Base-by-base conservation (phyloP, 2,113 vertebrate genomes). In the Ptilonorhynchus violaceus region DNA sequence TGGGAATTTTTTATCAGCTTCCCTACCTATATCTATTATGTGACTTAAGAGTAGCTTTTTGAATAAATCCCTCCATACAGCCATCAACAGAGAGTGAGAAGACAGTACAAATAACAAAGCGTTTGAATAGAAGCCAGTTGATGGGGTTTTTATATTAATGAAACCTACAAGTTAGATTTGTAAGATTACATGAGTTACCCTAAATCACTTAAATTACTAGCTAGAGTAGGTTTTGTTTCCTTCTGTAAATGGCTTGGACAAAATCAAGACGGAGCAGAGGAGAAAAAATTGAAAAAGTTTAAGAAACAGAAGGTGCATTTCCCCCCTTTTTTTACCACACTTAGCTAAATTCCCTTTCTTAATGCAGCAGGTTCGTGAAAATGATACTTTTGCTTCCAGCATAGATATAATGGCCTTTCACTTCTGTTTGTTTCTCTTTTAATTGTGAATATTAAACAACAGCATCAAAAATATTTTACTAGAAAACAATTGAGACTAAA, bases 271-370 rank as follows among this genome's bases (percentile, higher is more conserved):
- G 49, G 28, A 82, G 46, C 22, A 63, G 30, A 30, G 52, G 76
- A 89, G 28, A 53, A 28, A 78, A 74, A 49, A 66, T 2, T 18
- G 10, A 64, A 59, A 69, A 86, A 66, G 22, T 33, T 52, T 50
- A 64, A 59, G 62, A 79, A 90, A 73, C 24, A 73, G 17, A 89
- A 49, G 27, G 15, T 46, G 13, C 3, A 30, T 37, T 49, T 82
- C n/a, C 24, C 10, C 15, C 2, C 7, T 15, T 64, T 55, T 21
- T 53, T 30, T 6, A 23, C 1, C 10, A 42, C 0, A 0, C 7
- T 56, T 66, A 22, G 8, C 19, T 68, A 46, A 44, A 80, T 42
- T 72, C 25, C 4, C 10, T 62, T 60, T 59, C 30, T 82, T 15
- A 75, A 66, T 27, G 37, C 27, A 53, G 21, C 24, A 72, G 25